Conservation (phyloP, 2,888 invertebrate species). For the Agapostemon virescens region DNA sequence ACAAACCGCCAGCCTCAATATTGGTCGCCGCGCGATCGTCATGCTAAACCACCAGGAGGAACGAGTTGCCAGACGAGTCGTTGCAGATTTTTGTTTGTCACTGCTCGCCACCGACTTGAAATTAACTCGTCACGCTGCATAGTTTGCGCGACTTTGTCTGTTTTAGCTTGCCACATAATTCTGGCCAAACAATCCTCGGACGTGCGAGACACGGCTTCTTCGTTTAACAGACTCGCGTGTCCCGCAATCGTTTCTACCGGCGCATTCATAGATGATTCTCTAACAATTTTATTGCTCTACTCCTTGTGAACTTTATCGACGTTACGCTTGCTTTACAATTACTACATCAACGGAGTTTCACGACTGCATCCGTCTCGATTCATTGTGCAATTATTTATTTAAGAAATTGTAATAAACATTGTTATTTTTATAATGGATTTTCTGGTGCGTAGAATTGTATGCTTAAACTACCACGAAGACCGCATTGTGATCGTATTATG, state of each 20-base stretch:
- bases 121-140: slow-evolving; percentile 51
- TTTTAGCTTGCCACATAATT: not conserved
- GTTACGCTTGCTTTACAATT: not conserved
- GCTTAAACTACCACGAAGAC: not conserved
- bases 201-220: not conserved
- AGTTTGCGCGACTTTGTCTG: not conserved
- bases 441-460: not conserved
- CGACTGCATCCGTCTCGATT: not conserved
- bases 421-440: not conserved
- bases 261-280: not conserved
- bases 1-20: slow-evolving; percentile 60
- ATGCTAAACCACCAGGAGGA: slow-evolving; percentile 31
- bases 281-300: not conserved
- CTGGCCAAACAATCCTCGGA: not conserved
- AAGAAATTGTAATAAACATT: not conserved
- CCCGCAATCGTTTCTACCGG: not conserved
- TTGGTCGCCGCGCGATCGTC: slow-evolving; percentile 57
- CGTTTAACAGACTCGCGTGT: not conserved
- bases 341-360: not conserved
- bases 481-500: not conserved
- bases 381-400: not conserved
- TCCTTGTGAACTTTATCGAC: not conserved
- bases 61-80: slow-evolving; percentile 22
- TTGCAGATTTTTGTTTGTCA: slow-evolving; percentile 49
- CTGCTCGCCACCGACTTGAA: slow-evolving; percentile 41